Base-by-base conservation (phyloP, 2,113 vertebrate species). In the Riparia riparia region DNA sequence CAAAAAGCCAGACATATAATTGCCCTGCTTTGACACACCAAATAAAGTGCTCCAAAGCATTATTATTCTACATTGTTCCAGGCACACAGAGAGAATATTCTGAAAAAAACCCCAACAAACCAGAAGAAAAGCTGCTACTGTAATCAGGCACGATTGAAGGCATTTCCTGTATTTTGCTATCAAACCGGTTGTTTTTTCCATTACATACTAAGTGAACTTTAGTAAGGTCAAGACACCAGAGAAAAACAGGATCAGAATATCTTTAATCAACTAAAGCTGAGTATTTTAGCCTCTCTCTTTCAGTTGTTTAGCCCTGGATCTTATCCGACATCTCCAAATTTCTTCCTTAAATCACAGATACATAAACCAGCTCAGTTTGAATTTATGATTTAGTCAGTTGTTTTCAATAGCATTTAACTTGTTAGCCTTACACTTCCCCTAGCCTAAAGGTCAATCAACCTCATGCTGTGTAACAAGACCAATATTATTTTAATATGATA, bases 91-190 rank as follows among this genome's bases (percentile, higher is more conserved):
- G 96, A 96, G 69, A 66, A 49, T 14, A 16, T 65, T 72, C 53
- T 65, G 68, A 95, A 95, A 92, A 96, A 68, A 88, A 82, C 0
- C 26, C 45, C 18, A 61, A 42, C 19, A 96, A 97, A 96, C 91
- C 94, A 97, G 93, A 97, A 98, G 97, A 97, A 97, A 98, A 97
- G 97, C 97, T 97, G 98, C 97, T 97, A 97, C 68, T 94, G 97
- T 98, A 99, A 98, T 98, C 98, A 99, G 97, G 94, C 97, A 93
- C 92, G 96, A 98, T 97, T 98, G 97, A 98, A 98, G 98, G 98
- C 98, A 99, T 99, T 99, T 99, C 99, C 99, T 99, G 99, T 98
- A 98, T 97, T 98, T 98, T 98, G 96, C 95, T 97, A 98, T 97
- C 96, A 98, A 98, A 98, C 97, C 92, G 34, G 96, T 98, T 98